Evolutionary conservation across 2,888 invertebrate species (phyloP).

Genomic region (Cephalotes varians): DNA sequence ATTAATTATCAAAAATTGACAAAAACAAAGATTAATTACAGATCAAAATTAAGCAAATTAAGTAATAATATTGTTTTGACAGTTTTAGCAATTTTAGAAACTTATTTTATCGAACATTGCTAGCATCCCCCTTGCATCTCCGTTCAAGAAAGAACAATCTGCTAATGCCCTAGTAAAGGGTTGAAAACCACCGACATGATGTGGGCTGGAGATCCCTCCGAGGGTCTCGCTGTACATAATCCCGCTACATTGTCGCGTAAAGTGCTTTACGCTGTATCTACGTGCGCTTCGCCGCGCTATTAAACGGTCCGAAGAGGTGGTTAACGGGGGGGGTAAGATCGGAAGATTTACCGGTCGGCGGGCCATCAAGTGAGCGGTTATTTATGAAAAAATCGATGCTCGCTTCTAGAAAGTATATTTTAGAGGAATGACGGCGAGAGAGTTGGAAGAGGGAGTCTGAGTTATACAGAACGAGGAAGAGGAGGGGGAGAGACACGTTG

Average conservation of each 20-base stretch:
- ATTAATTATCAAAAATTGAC: too few relatives aligned
- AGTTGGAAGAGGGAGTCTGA: slow-evolving; percentile 15
- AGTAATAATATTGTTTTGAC: neutral
- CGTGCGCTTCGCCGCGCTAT: slow-evolving; percentile 47
- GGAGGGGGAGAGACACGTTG: neutral
- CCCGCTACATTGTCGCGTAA: slow-evolving; percentile 49
- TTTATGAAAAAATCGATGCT: slow-evolving; percentile 81
- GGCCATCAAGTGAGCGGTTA: slow-evolving; percentile 75
- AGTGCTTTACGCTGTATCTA: slow-evolving; percentile 60
- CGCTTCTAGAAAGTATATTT: slow-evolving; percentile 76
- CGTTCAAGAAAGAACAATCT: slow-evolving; percentile 36
- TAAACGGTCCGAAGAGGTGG: slow-evolving; percentile 40
- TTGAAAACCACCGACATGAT: slow-evolving; percentile 44
- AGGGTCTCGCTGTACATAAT: slow-evolving; percentile 49
- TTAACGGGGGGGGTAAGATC: slow-evolving; percentile 56
- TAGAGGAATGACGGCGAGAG: slow-evolving; percentile 59
- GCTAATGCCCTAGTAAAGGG: slow-evolving; percentile 45
- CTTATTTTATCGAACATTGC: neutral
- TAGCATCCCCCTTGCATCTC: neutral
- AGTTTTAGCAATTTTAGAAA: neutral
- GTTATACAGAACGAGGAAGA: slow-evolving; percentile 8
- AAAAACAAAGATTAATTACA: neutral
- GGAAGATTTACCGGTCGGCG: slow-evolving; percentile 68
- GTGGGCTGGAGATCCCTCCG: slow-evolving; percentile 35
- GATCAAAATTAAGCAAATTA: neutral